Percentiles rank a stretch among this genome's conserved stretches.
Evolutionary conservation across 2,888 invertebrate species (phyloP).

Genomic region (Hedya salicella): DNA sequence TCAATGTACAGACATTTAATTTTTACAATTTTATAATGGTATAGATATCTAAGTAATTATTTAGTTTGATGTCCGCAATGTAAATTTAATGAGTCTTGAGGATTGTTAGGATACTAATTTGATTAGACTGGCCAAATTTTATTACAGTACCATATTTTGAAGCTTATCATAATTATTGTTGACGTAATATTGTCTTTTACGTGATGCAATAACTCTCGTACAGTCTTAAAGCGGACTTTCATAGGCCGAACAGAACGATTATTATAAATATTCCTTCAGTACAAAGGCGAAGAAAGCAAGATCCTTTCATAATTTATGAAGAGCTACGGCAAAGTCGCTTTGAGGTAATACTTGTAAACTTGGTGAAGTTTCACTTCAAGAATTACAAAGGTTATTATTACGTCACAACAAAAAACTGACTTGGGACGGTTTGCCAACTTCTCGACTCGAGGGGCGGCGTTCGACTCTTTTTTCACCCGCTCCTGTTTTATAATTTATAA

Average conservation of each 20-base stretch:
- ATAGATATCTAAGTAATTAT: no score
- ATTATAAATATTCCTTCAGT: slow-evolving; percentile 43
- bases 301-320: slow-evolving; percentile 60
- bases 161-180: neutral
- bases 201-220: neutral
- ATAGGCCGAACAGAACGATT: slow-evolving; percentile 27
- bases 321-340: slow-evolving; percentile 57
- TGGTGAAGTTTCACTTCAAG: slow-evolving; percentile 65
- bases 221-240: slow-evolving; percentile 23
- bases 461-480: slow-evolving; percentile 51
- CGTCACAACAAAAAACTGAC: slow-evolving; percentile 61
- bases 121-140: neutral
- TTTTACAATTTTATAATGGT: no score
- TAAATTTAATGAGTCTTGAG: no score
- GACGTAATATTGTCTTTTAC: slow-evolving; percentile 12
- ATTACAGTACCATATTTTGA: neutral
- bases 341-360: slow-evolving; percentile 61
- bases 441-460: slow-evolving; percentile 53
- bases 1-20: no score
- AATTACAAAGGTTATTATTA: slow-evolving; percentile 72
- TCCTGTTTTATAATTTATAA: slow-evolving; percentile 51
- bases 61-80: no score
- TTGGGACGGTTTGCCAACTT: slow-evolving; percentile 63
- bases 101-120: neutral
- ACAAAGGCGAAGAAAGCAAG: slow-evolving; percentile 49